Base-by-base conservation (phyloP, 2,888 invertebrate species). In the Ctenicera cuprea region DNA sequence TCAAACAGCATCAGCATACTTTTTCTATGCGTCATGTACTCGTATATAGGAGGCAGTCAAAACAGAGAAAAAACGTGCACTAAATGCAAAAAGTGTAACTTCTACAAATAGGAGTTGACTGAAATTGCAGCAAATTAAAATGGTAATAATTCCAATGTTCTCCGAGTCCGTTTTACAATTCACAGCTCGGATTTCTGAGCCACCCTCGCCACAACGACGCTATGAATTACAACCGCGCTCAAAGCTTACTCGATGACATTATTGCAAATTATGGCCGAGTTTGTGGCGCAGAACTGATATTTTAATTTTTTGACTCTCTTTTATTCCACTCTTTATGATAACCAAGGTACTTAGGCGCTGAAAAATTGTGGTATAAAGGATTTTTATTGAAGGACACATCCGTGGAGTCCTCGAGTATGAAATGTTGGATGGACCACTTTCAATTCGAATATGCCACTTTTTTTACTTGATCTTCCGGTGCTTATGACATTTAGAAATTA, bases 151-250 rank as follows among this genome's bases (percentile, higher is more conserved):
- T 62, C 38, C 43, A 45, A 62, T 43, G 62, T 45, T 22, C 38
- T 22, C 37, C 33, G 59, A 37, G 59, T 38, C 20, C 59, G 59
- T 59, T 59, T 45, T 62, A 45, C 62, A 62, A 62, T 62, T 62
- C 62, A 59, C 59, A 38, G 59, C 59, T 59, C 62, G 62, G 16
- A 45, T 26, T 61, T 59, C 37, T 22, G 43, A 74, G 72, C 73
- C 73, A 75, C 75, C 71, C 68, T 74, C 78, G 75, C 73, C 78
- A 73, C 76, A 78, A 79, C 71, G 79, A 76, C 78, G 76, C 75
- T 72, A 74, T 79, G 76, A 79, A 78, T 77, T 73, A 78, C 74
- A 72, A 73, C 64, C 76, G 71, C 61, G 57, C 68, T 67, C 71
- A 73, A 67, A 59, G 78, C 75, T 73, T 76, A 45, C 57, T 50